Percentiles rank a stretch among this genome's conserved stretches.
These are phyloP conservation scores for Callaeas wilsoni DNA, from an alignment of 2,113 vertebrate genomes.

Conservation along the genomic window DNA sequence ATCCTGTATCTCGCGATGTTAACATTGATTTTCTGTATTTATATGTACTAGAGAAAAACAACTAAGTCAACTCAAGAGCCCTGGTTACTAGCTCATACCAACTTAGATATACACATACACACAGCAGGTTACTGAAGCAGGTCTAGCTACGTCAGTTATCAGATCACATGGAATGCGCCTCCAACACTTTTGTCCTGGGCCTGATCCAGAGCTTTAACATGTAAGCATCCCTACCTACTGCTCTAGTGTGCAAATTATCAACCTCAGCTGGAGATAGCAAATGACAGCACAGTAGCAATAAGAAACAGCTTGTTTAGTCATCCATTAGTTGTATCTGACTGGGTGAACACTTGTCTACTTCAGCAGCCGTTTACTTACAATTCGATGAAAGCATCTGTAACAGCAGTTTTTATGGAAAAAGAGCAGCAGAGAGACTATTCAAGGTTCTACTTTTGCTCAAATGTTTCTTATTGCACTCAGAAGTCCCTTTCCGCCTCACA, in stretches of 20 bases:
- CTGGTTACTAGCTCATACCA: neutral
- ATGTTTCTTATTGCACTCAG: neutral
- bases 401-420: neutral
- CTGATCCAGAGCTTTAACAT: neutral
- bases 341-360: neutral
- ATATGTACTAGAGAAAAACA: neutral
- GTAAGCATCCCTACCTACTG: neutral
- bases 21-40: neutral
- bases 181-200: neutral
- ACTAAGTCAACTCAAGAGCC: neutral
- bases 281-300: neutral
- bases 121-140: neutral
- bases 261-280: neutral
- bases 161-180: neutral
- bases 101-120: neutral
- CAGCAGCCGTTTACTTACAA: neutral
- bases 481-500: neutral
- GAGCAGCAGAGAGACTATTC: neutral
- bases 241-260: neutral
- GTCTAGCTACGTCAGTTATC: neutral
- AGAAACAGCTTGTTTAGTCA: conserved; percentile 2
- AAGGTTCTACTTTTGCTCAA: neutral
- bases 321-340: neutral
- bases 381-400: neutral
- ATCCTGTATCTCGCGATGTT: neutral